phyloP scores from a whole-genome alignment of 2,888 invertebrate genomes.

The Amblyjoppa fuscipennis region DNA sequence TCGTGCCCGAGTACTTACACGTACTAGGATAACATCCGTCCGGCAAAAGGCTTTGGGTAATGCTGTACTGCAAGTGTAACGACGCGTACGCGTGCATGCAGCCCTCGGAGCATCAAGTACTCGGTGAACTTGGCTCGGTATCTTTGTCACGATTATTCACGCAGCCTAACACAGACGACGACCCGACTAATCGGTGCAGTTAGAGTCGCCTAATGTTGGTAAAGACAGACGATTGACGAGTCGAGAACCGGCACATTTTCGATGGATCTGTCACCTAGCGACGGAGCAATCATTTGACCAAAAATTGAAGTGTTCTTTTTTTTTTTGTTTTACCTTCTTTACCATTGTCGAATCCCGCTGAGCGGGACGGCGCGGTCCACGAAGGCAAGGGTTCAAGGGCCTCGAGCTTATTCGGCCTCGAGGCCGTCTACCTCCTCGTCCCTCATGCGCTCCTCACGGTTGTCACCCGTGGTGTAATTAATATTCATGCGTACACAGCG shows the following conservation, averaged over 20 bases:
- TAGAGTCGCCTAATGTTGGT: no score
- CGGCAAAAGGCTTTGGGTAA: constrained; percentile 55
- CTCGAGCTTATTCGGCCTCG: constrained; percentile 72
- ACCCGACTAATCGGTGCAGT: neutral
- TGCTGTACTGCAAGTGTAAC: constrained; percentile 65
- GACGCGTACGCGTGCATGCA: constrained; percentile 37
- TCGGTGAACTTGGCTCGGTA: constrained; percentile 13
- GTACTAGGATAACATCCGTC: constrained; percentile 71
- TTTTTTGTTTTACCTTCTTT: neutral
- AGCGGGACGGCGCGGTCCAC: neutral
- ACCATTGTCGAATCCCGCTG: neutral
- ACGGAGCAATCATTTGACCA: neutral
- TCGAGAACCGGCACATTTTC: no score
- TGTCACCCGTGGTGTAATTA: constrained; percentile 84
- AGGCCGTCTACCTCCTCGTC: constrained; percentile 76
- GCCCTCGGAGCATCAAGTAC: neutral
- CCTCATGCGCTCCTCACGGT: constrained; percentile 79
- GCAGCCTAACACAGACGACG: neutral
- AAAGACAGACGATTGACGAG: no score
- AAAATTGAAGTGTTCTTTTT: neutral
- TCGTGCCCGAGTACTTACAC: constrained; percentile 71
- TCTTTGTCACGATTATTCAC: neutral
- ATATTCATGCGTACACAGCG: constrained; percentile 81
- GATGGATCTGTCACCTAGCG: neutral
- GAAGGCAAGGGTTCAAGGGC: constrained; percentile 75